Evolutionary conservation across 2,797 vertebrate genomes (phyloP).

Genomic region (Tiaroga cobitis): DNA sequence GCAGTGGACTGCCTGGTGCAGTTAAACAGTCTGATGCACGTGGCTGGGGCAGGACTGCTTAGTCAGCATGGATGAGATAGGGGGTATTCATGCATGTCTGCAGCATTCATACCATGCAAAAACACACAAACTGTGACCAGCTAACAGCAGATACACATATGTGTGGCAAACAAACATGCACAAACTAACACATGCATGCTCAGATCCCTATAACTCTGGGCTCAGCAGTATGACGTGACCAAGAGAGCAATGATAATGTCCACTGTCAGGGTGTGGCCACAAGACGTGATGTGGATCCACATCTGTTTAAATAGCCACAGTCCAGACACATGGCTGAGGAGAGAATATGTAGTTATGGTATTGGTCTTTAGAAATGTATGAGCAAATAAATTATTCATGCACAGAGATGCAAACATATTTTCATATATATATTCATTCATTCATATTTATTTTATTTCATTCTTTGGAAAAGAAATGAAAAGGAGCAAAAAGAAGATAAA

Average conservation of each 20-base stretch:
- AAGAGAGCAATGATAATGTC: slow-evolving; percentile 22
- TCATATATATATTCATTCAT: too few relatives aligned
- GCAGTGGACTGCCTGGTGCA: slow-evolving; percentile 22
- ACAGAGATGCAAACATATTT: not conserved
- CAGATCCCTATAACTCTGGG: not conserved
- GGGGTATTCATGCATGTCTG: slow-evolving; percentile 31
- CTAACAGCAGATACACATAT: not conserved
- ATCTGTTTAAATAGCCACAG: slow-evolving; percentile 1
- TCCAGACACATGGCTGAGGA: not conserved
- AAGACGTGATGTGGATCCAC: slow-evolving; percentile 24
- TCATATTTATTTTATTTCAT: too few relatives aligned
- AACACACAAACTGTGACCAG: not conserved
- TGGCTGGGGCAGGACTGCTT: slow-evolving; percentile 29
- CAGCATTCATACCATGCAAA: slow-evolving; percentile 16
- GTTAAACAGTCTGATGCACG: slow-evolving; percentile 23
- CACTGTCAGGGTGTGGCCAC: slow-evolving; percentile 52
- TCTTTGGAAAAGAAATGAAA: too few relatives aligned
- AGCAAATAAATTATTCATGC: not conserved
- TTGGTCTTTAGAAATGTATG: not conserved
- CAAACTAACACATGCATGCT: slow-evolving; percentile 7
- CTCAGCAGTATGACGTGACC: slow-evolving; percentile 28
- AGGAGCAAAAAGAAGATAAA: too few relatives aligned
- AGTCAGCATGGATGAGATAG: slow-evolving; percentile 46
- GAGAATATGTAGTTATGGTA: not conserved
- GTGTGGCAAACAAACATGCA: not conserved